phyloP scores from a whole-genome alignment of 1,140 invertebrate species.

The Dendroctonus ponderosae region DNA sequence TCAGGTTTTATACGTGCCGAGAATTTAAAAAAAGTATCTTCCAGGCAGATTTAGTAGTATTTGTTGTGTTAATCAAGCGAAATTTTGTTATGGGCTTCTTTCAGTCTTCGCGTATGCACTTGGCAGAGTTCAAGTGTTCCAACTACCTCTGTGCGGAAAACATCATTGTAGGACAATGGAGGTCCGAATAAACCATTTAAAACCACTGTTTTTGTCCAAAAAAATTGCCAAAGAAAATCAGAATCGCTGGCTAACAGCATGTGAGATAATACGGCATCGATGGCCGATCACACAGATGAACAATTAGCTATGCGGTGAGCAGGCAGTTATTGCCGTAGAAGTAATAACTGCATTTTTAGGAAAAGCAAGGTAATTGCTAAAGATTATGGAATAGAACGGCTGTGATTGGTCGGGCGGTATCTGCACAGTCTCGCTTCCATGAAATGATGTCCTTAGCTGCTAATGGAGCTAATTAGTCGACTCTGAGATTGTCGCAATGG shows the following conservation, averaged over 20 bases:
- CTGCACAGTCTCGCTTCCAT: constrained; percentile 39
- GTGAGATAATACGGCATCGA: constrained; percentile 30
- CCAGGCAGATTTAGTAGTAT: no score
- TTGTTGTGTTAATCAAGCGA: no score
- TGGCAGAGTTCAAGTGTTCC: no score
- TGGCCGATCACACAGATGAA: constrained; percentile 31
- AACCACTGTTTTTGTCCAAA: no score
- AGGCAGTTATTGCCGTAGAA: constrained; percentile 31
- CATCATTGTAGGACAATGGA: no score
- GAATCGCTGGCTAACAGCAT: neutral
- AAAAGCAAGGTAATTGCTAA: constrained; percentile 37
- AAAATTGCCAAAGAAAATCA: no score
- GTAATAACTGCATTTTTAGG: constrained; percentile 43
- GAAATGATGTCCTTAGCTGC: constrained; percentile 45
- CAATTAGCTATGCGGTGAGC: constrained; percentile 6
- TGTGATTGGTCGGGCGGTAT: constrained; percentile 40
- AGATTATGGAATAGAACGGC: constrained; percentile 23
- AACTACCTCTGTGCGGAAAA: no score
- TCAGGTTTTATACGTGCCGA: no score
- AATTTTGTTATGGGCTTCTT: no score
- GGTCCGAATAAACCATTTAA: no score
- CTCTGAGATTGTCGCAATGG: constrained; percentile 50
- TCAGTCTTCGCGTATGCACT: no score
- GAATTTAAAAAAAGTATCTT: no score
- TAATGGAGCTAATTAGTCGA: constrained; percentile 48